Percentiles rank a stretch among this genome's conserved stretches.
These are phyloP conservation scores for Rhagium mordax DNA, from an alignment of 2,888 invertebrate species.

Conservation along the genomic window DNA sequence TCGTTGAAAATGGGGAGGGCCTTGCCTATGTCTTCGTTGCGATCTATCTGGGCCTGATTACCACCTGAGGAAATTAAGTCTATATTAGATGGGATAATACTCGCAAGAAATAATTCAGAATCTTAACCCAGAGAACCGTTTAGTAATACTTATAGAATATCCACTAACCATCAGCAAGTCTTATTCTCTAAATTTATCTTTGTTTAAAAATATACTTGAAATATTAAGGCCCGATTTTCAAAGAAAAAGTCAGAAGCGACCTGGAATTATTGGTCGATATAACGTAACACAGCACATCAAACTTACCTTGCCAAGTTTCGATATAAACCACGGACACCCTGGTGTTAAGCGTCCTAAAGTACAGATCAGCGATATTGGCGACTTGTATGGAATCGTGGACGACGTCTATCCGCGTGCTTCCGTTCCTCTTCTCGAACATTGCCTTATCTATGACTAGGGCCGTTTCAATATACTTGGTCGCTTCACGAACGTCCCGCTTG, in stretches of 20 bases:
- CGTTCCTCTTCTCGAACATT: slow-evolving; percentile 95
- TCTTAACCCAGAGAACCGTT: no score
- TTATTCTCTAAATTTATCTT: no score
- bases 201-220: no score
- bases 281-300: neutral
- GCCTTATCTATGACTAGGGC: slow-evolving; percentile 96
- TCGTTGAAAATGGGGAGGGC: slow-evolving; percentile 94
- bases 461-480: slow-evolving; percentile 95
- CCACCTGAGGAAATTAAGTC: slow-evolving; percentile 45
- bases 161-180: no score
- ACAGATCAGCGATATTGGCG: slow-evolving; percentile 96
- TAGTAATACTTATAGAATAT: no score
- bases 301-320: slow-evolving; percentile 90
- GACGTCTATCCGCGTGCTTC: slow-evolving; percentile 79
- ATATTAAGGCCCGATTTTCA: no score
- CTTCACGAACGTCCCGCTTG: slow-evolving; percentile 87
- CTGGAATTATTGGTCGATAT: no score
- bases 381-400: slow-evolving; percentile 97
- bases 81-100: neutral
- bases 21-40: slow-evolving; percentile 89
- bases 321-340: slow-evolving; percentile 96
- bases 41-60: slow-evolving; percentile 82
- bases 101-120: no score
- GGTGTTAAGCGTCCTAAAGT: slow-evolving; percentile 88
- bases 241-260: no score